Conservation (phyloP, 2,888 invertebrate genomes). For the Scrobipalpa costella region DNA sequence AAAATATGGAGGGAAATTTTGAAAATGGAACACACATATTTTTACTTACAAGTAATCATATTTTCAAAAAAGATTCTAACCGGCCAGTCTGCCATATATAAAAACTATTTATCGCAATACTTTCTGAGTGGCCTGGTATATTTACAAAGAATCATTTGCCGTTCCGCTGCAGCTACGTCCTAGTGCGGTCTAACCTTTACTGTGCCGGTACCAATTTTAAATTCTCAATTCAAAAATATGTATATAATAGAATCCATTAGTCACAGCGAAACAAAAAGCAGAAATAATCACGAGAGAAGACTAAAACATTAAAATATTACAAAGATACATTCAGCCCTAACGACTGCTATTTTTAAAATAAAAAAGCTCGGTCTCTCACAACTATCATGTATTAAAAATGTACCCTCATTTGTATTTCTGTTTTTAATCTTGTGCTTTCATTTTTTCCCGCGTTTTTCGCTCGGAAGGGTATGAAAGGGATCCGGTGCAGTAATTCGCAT, state of each 20-base stretch:
- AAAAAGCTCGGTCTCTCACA: conserved; percentile 8
- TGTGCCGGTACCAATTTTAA: too few species aligned
- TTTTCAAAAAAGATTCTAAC: too few species aligned
- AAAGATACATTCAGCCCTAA: not conserved
- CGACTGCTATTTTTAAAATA: not conserved
- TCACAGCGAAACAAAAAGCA: not conserved
- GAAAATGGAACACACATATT: too few species aligned
- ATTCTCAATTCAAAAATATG: too few species aligned
- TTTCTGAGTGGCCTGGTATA: too few species aligned
- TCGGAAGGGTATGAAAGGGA: conserved; percentile 23
- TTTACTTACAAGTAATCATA: too few species aligned
- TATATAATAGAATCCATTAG: not conserved
- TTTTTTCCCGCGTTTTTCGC: conserved; percentile 19
- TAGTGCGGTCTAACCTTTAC: too few species aligned
- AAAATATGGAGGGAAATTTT: too few species aligned
- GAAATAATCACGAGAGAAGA: conserved; percentile 2
- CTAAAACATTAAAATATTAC: conserved; percentile 1
- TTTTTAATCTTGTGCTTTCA: conserved; percentile 17
- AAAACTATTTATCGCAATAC: too few species aligned
- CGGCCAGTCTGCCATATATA: too few species aligned
- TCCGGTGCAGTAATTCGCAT: conserved; percentile 25
- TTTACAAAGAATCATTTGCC: too few species aligned
- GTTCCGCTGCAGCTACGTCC: too few species aligned
- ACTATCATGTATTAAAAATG: conserved; percentile 22
- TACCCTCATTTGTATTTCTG: conserved; percentile 8